Base-by-base conservation (phyloP, 1,140 invertebrate species). In the Eupeodes corollae region DNA sequence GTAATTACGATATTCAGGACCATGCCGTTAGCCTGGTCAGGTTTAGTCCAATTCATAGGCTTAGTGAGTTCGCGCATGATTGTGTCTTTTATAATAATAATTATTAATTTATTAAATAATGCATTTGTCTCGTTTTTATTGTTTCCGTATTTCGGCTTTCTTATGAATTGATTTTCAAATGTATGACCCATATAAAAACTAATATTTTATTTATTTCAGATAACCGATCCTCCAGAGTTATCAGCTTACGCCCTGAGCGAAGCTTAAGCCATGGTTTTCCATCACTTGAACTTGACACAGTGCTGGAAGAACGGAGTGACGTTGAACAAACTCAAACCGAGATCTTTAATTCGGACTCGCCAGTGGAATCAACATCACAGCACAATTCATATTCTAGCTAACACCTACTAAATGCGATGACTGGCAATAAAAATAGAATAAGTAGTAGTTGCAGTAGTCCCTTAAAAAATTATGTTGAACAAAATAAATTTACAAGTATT, bases 11-110 rank as follows among this genome's bases (percentile, higher is more conserved):
- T 61, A 67, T 84, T 63, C 83, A 86, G 59, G 80, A 84, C 55
- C 83, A 84, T 46, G 83, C 84, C 53, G 75, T 88, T 49, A 86
- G 83, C 55, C 76, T 88, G 58, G 84, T 86, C 51, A 76, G 84
- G 52, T 77, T 86, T 68, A 86, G 83, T 56, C 77, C 79, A 51
- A 77, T 83, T 61, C 79, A 82, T 70, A 75, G 77, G 65, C 70
- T 83, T 77, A 71, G 81, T 84, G 71, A 79, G 76, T 68, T 60
- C 63, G 51, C 54, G 52, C 65, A 60, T 66, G 56, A 58, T 65
- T 53, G 56, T 53, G 54, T 54, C 49, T 53, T 49, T 57, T 51
- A n/a, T 15, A n/a, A n/a, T n/a, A n/a, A n/a, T n/a, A n/a, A n/a
- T n/a, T n/a, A n/a, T n/a, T 33, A 33, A 33, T 33, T 9, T 33